Percentiles rank a stretch among this genome's conserved stretches.
Evolutionary conservation across 2,797 vertebrate species (phyloP).

Genomic region (Sylvia borin): DNA sequence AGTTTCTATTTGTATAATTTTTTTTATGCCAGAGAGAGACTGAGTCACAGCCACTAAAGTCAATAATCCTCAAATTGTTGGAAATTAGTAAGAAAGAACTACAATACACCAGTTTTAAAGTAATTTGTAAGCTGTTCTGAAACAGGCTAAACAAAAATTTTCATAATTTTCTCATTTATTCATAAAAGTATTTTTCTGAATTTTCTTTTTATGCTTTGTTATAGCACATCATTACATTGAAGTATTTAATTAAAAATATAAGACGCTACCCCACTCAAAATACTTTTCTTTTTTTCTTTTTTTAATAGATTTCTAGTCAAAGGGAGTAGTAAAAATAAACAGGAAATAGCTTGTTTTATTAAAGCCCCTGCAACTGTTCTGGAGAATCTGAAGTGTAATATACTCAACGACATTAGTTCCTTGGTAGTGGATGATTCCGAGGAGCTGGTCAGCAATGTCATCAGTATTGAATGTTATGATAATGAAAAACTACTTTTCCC

Average conservation of each 20-base stretch:
- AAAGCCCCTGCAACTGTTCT: constrained; percentile 70
- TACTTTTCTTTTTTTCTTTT: background rate
- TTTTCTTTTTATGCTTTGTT: background rate
- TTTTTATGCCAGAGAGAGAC: background rate
- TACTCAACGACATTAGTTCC: constrained; percentile 79
- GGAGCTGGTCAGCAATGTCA: constrained; percentile 87
- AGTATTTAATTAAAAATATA: background rate
- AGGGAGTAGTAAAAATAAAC: background rate
- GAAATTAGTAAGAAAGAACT: background rate
- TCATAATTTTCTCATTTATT: background rate
- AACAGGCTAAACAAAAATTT: background rate
- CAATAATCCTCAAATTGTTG: background rate
- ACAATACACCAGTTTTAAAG: background rate
- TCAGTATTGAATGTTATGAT: constrained; percentile 72
- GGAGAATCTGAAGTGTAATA: constrained; percentile 75
- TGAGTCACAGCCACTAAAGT: background rate
- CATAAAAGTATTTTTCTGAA: background rate
- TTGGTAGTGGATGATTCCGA: constrained; percentile 84
- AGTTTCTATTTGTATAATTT: background rate
- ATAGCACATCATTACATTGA: background rate
- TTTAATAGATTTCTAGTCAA: constrained; percentile 69
- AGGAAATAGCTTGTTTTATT: constrained; percentile 77
- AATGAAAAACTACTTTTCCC: constrained; percentile 76
- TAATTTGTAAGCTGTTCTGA: background rate
- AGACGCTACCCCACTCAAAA: background rate